Conservation (phyloP, 2,797 vertebrate genomes). For the Siniperca undulata region DNA sequence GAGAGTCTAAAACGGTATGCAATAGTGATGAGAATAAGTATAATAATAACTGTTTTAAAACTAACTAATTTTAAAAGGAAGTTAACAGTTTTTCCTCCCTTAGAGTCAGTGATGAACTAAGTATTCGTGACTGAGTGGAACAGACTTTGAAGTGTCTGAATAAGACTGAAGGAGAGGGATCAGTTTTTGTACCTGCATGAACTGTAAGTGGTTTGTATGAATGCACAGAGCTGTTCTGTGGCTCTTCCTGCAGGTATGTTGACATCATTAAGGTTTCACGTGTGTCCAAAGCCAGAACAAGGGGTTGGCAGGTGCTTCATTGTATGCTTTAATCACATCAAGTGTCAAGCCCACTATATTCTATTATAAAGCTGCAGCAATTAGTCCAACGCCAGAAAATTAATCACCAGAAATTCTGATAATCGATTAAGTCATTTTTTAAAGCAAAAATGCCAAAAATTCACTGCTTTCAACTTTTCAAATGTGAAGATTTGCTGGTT, state of each 20-base stretch:
- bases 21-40: background rate
- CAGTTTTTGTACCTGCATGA: background rate
- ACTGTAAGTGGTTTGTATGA: slow-evolving; percentile 2
- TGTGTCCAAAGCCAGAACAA: background rate
- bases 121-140: slow-evolving; percentile 17
- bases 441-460: too few relatives aligned
- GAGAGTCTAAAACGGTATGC: background rate
- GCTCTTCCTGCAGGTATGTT: background rate
- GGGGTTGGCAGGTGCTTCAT: background rate
- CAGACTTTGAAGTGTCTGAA: slow-evolving; percentile 6
- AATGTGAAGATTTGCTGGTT: background rate
- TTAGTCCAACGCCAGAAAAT: background rate
- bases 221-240: slow-evolving; percentile 3
- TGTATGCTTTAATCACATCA: background rate
- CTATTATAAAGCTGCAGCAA: background rate
- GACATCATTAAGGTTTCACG: background rate
- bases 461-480: background rate
- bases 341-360: background rate
- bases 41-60: background rate
- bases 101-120: background rate
- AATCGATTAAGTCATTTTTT: background rate
- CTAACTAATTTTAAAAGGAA: slow-evolving; percentile 3
- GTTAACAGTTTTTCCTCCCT: slow-evolving; percentile 9
- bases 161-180: background rate
- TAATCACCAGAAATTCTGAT: background rate